A percentile compares a stretch with the other conserved stretches of the same genome.
Evolutionary conservation across 2,113 vertebrate species (phyloP).

Genomic region (Alaudala cheleensis): DNA sequence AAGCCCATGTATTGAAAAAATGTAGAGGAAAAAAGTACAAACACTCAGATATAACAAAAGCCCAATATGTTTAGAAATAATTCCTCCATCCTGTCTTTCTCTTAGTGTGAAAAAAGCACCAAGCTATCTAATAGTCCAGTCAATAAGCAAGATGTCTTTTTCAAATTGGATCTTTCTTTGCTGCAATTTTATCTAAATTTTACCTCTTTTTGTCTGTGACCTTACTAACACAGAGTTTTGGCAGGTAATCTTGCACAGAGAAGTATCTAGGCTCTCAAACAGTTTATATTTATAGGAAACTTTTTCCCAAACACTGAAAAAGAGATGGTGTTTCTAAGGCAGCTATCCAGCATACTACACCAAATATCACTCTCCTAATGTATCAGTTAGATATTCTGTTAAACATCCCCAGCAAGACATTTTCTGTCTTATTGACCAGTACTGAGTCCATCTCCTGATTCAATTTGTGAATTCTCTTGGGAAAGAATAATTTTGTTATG

Average conservation of each 20-base stretch:
- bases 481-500: background rate
- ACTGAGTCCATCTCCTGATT: background rate
- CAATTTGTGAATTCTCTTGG: background rate
- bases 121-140: background rate
- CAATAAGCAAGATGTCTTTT: background rate
- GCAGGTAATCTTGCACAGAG: background rate
- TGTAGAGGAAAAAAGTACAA: background rate
- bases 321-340: background rate
- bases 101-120: background rate
- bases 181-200: background rate
- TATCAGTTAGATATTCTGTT: background rate
- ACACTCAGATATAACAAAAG: background rate
- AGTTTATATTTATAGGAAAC: background rate
- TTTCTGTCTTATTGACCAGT: background rate
- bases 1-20: background rate
- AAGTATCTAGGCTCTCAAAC: background rate
- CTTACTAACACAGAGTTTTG: background rate
- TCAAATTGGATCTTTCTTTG: background rate
- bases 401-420: background rate
- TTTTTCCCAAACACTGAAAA: background rate
- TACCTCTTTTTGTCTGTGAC: background rate
- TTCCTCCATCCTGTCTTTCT: background rate
- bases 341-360: background rate
- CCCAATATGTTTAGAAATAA: background rate
- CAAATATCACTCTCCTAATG: background rate